Evolutionary conservation across 2,888 invertebrate genomes (phyloP), one percentile per base, ranked within the genome.

Genomic region (Chironomus tentans): DNA sequence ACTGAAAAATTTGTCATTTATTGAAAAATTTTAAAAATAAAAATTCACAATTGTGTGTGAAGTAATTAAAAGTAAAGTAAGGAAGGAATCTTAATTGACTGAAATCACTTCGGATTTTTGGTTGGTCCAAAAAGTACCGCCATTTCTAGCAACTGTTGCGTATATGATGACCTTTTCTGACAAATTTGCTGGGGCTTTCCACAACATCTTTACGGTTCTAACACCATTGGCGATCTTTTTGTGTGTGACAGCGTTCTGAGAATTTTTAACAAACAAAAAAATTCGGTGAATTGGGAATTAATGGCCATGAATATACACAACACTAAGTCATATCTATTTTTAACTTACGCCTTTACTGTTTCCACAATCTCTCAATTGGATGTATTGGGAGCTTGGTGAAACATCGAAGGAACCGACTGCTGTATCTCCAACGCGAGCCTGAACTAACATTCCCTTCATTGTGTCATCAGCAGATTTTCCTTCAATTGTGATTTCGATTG

Each of bases 81-180:
- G 6, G 15, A 15, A 48, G 21, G 48, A 22, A 62, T 13, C 12
- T 62, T 73, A 62, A 7, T 62, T 77, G n/a, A 90, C 87, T 82
- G 86, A 86, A 76, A 90, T 84, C 68, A 87, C 86, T 75, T 87
- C 88, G 47, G 88, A 88, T 80, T 89, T 87, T 72, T 90, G 87
- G 68, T 86, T 87, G 3, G 89, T 90, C 92, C 92, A 92, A 84
- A 89, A 92, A 13, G 87, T 87, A 5, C 87, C 89, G n/a, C 90
- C 90, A 81, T 89, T 87, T 81, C 87, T 84, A 48, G 89, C 92
- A 76, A 91, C 87, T 50, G 92, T 91, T 15, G 87, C 89, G 80
- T 90, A 89, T 83, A 92, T 88, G 80, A 87, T 87, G 78, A 89
- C 86, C 78, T 87, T 86, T 78, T 87, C 90, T 80, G 87, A 88